Evolutionary conservation across 2,113 vertebrate genomes (phyloP).

Genomic region (Etheostoma spectabile): DNA sequence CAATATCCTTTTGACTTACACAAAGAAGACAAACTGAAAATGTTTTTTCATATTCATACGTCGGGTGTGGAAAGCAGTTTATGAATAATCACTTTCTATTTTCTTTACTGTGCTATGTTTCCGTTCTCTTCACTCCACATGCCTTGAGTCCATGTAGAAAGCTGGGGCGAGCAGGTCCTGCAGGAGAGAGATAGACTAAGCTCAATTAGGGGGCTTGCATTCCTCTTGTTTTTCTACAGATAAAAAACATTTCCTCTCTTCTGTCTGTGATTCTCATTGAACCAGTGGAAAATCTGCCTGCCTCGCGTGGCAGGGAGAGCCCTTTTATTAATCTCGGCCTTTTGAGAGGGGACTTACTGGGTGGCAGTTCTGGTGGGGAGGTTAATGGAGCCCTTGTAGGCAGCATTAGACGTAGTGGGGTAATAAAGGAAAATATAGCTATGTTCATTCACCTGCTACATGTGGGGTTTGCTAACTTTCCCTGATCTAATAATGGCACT

Average conservation of each 20-base stretch:
- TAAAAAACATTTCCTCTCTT: slow-evolving; percentile 91
- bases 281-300: slow-evolving; percentile 84
- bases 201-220: slow-evolving; percentile 92
- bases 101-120: too few relatives aligned
- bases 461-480: slow-evolving; percentile 10
- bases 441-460: slow-evolving; percentile 8
- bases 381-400: too few relatives aligned
- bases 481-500: not conserved
- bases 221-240: slow-evolving; percentile 91
- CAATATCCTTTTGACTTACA: not conserved
- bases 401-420: not conserved
- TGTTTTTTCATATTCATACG: not conserved
- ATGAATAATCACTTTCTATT: not conserved
- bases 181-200: slow-evolving; percentile 89
- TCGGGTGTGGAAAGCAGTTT: not conserved
- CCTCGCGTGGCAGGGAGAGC: slow-evolving; percentile 66
- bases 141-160: slow-evolving; percentile 58
- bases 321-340: slow-evolving; percentile 62
- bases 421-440: not conserved
- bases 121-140: slow-evolving; percentile 3
- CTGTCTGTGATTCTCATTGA: slow-evolving; percentile 94
- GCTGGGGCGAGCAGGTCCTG: slow-evolving; percentile 87
- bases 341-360: slow-evolving; percentile 28
- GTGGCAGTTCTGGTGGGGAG: too few relatives aligned
- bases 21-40: not conserved